phyloP scores from a whole-genome alignment of 2,797 vertebrate species.

The Lutjanus argentimaculatus region DNA sequence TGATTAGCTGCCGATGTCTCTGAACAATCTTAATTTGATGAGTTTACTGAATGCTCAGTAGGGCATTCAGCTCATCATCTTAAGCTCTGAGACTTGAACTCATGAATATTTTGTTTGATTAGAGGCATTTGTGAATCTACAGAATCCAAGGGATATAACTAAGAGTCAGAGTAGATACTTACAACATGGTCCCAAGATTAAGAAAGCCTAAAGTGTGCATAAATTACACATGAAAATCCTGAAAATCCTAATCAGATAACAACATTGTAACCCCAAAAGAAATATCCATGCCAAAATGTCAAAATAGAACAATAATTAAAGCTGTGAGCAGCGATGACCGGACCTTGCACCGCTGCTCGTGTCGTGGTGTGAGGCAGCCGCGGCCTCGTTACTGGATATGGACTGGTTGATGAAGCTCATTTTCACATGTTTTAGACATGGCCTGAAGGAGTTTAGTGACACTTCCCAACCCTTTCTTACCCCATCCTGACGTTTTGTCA shows the following conservation, averaged over 20 bases:
- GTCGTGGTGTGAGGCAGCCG: no score
- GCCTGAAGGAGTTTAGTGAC: no score
- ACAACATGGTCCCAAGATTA: background rate
- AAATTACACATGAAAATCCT: background rate
- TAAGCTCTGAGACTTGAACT: background rate
- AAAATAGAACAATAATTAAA: background rate
- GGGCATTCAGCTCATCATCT: background rate
- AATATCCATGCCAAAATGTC: background rate
- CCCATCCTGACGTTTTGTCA: no score
- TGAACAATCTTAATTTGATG: background rate
- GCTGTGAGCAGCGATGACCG: no score
- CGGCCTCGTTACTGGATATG: no score
- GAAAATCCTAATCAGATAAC: background rate
- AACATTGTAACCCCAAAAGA: background rate
- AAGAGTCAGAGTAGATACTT: background rate
- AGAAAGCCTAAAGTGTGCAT: background rate
- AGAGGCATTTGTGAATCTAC: background rate
- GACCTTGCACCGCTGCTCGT: no score
- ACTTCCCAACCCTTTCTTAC: no score
- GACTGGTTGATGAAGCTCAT: no score
- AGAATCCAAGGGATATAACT: background rate
- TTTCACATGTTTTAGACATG: no score
- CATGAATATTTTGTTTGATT: background rate
- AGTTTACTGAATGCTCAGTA: background rate
- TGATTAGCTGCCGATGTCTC: background rate